Evolutionary conservation across 1,140 invertebrate species (phyloP), one percentile per base, ranked within the genome.

Genomic region (Aphelenchoides fujianensis): DNA sequence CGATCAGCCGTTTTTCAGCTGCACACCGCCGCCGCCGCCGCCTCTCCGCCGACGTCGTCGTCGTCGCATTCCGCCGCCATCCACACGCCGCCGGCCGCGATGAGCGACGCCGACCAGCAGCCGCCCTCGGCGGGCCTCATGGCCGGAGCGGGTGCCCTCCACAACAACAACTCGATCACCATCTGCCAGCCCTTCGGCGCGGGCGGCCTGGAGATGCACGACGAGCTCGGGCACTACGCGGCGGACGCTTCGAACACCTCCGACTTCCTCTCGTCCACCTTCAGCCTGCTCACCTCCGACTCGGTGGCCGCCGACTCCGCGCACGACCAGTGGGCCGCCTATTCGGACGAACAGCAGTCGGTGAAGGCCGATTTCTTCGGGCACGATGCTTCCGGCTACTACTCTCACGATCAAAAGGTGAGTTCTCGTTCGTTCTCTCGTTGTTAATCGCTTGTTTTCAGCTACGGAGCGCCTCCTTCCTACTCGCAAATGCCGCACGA

Each of bases 111-210:
- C 41, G 41, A 48, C 41, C 41, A 48, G 12, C 41, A n/a, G n/a
- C n/a, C n/a, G n/a, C n/a, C n/a, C n/a, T n/a, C n/a, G n/a, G n/a
- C n/a, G n/a, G n/a, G n/a, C n/a, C n/a, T n/a, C n/a, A n/a, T n/a
- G n/a, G n/a, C n/a, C n/a, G n/a, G n/a, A n/a, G n/a, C n/a, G n/a
- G n/a, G n/a, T n/a, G n/a, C n/a, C n/a, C n/a, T 23, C 5, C 55
- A 59, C 5, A 59, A 59, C 19, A 59, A 59, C 55, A 59, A 59
- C 55, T n/a, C n/a, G n/a, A n/a, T n/a, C n/a, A 59, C 55, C 12
- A 59, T 59, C 23, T 59, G 55, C 19, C 5, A 59, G 34, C 23
- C 55, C 23, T 19, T 5, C 34, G n/a, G n/a, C n/a, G n/a, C n/a
- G n/a, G n/a, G n/a, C n/a, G n/a, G n/a, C n/a, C 5, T 59, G 28